Evolutionary conservation across 1,140 invertebrate species (phyloP).

Genomic region (Cecropterus lyciades): DNA sequence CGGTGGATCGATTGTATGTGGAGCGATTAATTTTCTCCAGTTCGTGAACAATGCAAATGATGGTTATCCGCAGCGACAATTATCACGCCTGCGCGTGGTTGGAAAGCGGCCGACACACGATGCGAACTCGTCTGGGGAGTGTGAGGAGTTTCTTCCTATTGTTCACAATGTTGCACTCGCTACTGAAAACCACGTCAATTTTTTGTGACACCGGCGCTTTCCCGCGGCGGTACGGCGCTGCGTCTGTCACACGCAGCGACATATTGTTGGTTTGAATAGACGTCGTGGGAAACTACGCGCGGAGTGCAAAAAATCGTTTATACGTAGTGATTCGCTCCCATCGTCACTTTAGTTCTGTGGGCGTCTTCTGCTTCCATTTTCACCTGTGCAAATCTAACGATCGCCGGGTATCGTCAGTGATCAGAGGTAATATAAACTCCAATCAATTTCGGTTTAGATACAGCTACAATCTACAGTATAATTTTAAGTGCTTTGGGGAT

Average conservation of each 20-base stretch:
- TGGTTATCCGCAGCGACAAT: slow-evolving; percentile 70
- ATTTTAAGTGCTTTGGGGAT: slow-evolving; percentile 3
- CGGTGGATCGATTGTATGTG: slow-evolving; percentile 57
- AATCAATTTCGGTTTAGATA: background rate
- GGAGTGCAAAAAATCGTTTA: slow-evolving; percentile 34
- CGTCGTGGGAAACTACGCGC: slow-evolving; percentile 36
- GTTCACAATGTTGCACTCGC: slow-evolving; percentile 52
- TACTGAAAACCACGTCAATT: slow-evolving; percentile 59
- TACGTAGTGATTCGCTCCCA: slow-evolving; percentile 14
- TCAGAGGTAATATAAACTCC: slow-evolving; percentile 1
- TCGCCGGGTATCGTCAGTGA: background rate
- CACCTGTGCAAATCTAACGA: background rate
- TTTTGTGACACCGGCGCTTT: slow-evolving; percentile 60
- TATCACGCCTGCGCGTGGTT: slow-evolving; percentile 56
- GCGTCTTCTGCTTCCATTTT: slow-evolving; percentile 16
- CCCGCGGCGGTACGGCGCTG: slow-evolving; percentile 44
- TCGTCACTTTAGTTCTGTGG: slow-evolving; percentile 6
- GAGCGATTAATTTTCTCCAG: slow-evolving; percentile 73
- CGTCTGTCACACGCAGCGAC: slow-evolving; percentile 38
- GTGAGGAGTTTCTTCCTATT: slow-evolving; percentile 79
- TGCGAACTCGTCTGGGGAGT: slow-evolving; percentile 52
- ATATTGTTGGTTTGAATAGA: slow-evolving; percentile 42
- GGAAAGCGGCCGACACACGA: slow-evolving; percentile 68
- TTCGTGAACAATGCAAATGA: slow-evolving; percentile 74
- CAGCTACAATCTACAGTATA: background rate